Base-by-base conservation (phyloP, 2,888 invertebrate species). In the Meganola albula region DNA sequence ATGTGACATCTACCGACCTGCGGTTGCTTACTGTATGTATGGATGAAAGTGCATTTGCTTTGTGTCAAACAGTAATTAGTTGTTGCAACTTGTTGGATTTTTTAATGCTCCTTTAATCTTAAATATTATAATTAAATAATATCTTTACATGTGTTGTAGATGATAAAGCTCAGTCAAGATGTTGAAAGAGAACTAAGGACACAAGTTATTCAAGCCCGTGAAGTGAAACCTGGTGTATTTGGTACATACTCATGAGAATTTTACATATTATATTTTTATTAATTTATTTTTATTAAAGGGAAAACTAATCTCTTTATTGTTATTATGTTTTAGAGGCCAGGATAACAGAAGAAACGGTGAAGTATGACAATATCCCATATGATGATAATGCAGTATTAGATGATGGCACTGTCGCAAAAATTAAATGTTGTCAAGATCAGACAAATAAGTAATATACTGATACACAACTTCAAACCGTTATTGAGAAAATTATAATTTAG, bases 151-250 rank as follows among this genome's bases (percentile, higher is more conserved):
- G 6, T 10, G 10, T 82, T 86, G 34, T 56, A 93, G 93, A 78
- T 93, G 74, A 67, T 94, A 4, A 87, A 90, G 63, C 87, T 90
- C 54, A 90, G 91, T 1, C 77, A 87, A 44, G 91, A 90, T 58
- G 91, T 93, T 2, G 93, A 92, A 61, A 70, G 72, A 28, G 93
- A 94, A 75, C 61, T 94, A 12, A 87, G 88, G 55, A 91, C 90
- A 7, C 90, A 90, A 61, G 90, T 95, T 1, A 90, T 95, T 37
- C 94, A 94, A 74, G 91, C 92, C 3, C 76, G 79, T 46, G 87
- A 91, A 79, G 87, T 89, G n/a, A 76, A 87, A 51, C 90, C 92
- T 21, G 91, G 92, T 41, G 83, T 87, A 44, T 93, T 84, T 75
- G 88, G 93, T 92, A 79, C 13, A 31, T 13, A n/a, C n/a, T n/a